Evolutionary conservation across 1,140 invertebrate genomes (phyloP).

Genomic region (Lamellibrachia luymesi): DNA sequence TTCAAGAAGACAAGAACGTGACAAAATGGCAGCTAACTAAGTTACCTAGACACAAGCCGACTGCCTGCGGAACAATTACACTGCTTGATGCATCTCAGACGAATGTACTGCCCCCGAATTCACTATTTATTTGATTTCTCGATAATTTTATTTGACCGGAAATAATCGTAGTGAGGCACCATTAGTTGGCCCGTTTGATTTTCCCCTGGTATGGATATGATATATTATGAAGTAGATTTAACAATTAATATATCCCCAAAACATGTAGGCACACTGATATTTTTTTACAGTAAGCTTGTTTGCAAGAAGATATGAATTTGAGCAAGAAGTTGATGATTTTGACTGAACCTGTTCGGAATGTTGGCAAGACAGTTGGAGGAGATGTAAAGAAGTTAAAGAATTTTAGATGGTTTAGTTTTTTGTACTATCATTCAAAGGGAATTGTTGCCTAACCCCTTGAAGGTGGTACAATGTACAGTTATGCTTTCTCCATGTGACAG

Average conservation of each 20-base stretch:
- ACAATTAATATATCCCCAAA: background rate
- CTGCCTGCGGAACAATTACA: background rate
- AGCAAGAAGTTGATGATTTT: background rate
- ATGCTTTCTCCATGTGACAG: background rate
- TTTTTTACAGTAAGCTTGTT: background rate
- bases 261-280: background rate
- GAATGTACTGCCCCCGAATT: background rate
- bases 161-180: background rate
- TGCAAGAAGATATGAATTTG: background rate
- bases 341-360: background rate
- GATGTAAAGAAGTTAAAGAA: too few relatives aligned
- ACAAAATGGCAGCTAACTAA: background rate
- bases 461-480: background rate
- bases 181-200: background rate
- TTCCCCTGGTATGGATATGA: background rate
- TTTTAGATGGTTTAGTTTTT: too few relatives aligned
- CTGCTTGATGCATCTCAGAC: too few relatives aligned
- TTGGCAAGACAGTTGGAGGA: background rate
- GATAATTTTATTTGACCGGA: background rate
- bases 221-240: background rate
- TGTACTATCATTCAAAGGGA: background rate
- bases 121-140: background rate
- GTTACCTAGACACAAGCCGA: background rate
- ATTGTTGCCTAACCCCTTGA: background rate
- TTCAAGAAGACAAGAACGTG: background rate